These are phyloP conservation scores for Eptesicus fuscus DNA, from an alignment of 2,113 vertebrate genomes.

Conservation along the genomic window DNA sequence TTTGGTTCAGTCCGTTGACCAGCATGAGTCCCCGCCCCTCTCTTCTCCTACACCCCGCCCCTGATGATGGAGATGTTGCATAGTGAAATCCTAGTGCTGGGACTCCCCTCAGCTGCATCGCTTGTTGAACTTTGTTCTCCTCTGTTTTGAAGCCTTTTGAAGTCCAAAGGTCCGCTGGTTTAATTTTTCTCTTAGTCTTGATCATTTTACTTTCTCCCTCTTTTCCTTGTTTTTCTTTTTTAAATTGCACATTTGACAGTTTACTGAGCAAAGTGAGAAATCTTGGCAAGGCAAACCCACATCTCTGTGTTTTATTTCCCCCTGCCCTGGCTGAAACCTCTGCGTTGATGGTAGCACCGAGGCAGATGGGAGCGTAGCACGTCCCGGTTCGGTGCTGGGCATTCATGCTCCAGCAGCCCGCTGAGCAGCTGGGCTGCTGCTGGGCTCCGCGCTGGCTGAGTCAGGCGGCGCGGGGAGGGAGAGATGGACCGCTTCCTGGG, in stretches of 20 bases:
- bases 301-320: background rate
- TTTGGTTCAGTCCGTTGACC: constrained; percentile 85
- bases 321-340: constrained; percentile 37
- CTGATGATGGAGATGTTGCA: constrained; percentile 80
- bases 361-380: constrained; percentile 38
- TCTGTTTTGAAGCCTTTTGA: constrained; percentile 50
- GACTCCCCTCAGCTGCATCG: constrained; percentile 72
- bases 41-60: background rate
- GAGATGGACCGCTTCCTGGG: constrained; percentile 95
- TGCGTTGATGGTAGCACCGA: constrained; percentile 23
- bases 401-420: constrained; percentile 71
- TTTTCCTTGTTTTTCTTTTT: background rate
- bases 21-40: constrained; percentile 76
- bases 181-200: background rate
- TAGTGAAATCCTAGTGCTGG: constrained; percentile 76
- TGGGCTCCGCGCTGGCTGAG: constrained; percentile 44
- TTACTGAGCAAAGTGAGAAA: constrained; percentile 59
- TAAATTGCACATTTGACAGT: constrained; percentile 37
- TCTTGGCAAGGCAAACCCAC: constrained; percentile 27
- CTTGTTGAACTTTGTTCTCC: constrained; percentile 84
- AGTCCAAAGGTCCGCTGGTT: constrained; percentile 38
- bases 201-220: constrained; percentile 8
- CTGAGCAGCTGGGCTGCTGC: constrained; percentile 63
- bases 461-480: background rate
- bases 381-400: background rate